A percentile compares a stretch with the other conserved stretches of the same genome.
phyloP scores from a whole-genome alignment of 2,888 invertebrate genomes.

The Heteropelma amictum region DNA sequence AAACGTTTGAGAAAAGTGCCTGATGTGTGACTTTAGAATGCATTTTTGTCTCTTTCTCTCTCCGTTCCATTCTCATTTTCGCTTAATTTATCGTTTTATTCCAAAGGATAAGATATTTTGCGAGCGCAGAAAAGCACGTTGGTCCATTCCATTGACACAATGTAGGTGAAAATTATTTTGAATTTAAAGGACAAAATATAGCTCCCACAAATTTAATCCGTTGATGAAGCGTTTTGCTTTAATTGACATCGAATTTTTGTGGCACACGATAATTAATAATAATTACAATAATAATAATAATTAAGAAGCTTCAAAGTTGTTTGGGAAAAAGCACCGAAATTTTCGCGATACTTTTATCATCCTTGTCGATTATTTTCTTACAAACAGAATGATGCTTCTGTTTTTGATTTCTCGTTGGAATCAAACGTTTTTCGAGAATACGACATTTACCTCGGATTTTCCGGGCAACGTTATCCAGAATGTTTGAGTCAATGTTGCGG shows the following conservation, averaged over 20 bases:
- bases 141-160: too few species aligned
- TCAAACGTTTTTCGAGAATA: background rate
- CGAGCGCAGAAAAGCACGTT: background rate
- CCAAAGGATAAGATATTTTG: background rate
- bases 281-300: too few species aligned
- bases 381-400: background rate
- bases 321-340: too few species aligned
- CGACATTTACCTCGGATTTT: background rate
- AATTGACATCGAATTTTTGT: too few species aligned
- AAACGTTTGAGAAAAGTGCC: conserved; percentile 26
- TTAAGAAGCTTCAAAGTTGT: too few species aligned
- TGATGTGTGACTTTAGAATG: conserved; percentile 5
- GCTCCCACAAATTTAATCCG: too few species aligned
- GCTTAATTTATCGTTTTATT: too few species aligned
- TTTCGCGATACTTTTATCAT: too few species aligned
- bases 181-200: too few species aligned
- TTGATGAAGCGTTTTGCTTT: too few species aligned
- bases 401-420: background rate
- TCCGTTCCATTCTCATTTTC: background rate
- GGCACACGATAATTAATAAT: too few species aligned
- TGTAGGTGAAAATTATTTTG: too few species aligned
- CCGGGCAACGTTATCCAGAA: background rate
- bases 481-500: conserved; percentile 53
- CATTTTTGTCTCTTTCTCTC: background rate
- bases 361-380: background rate